Evolutionary conservation across 2,113 vertebrate genomes (phyloP).

Genomic region (Dicerorhinus sumatrensis): DNA sequence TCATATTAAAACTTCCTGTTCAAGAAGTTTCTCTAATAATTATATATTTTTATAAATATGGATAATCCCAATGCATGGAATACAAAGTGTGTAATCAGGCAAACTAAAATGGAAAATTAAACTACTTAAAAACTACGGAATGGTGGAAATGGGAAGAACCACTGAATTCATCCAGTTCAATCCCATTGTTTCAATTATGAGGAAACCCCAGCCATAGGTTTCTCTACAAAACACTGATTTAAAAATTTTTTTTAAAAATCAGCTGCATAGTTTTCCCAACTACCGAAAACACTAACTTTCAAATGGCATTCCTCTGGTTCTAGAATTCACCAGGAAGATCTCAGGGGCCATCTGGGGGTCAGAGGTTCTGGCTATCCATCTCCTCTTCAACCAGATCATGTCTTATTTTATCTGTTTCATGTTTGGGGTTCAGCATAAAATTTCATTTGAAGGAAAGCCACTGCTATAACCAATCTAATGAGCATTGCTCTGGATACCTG

Average conservation of each 20-base stretch:
- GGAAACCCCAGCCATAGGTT: neutral
- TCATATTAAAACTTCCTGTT: slow-evolving; percentile 19
- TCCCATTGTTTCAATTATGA: neutral
- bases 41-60: neutral
- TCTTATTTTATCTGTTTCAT: neutral
- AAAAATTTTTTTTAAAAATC: neutral
- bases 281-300: neutral
- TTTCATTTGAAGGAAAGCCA: neutral
- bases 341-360: rapidly evolving
- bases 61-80: neutral
- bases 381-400: neutral
- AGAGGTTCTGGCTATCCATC: neutral
- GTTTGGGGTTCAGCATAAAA: neutral
- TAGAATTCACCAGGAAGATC: neutral
- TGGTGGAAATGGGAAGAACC: neutral
- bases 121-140: neutral
- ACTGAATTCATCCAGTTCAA: neutral
- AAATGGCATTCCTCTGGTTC: neutral
- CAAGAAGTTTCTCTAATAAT: neutral
- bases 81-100: neutral
- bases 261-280: neutral
- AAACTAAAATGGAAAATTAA: slow-evolving; percentile 34
- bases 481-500: neutral
- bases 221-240: neutral
- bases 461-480: neutral